Evolutionary conservation across 2,888 invertebrate genomes (phyloP).

Genomic region (Halictus ligatus): DNA sequence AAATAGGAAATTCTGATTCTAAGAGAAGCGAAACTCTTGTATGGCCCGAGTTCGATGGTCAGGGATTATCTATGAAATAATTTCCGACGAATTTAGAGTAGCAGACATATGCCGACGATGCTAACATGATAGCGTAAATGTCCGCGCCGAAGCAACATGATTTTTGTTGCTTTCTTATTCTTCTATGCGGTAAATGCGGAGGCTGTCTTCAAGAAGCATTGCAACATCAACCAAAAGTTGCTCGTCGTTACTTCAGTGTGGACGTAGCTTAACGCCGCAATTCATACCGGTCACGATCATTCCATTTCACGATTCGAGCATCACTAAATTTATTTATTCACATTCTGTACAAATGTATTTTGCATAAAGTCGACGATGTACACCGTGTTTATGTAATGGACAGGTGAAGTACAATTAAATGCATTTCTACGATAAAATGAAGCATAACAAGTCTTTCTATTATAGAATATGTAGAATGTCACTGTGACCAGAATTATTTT

Average conservation of each 20-base stretch:
- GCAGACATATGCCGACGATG: background rate
- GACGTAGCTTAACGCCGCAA: background rate
- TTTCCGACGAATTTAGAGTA: background rate
- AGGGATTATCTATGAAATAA: background rate
- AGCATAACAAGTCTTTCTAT: background rate
- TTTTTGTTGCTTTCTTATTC: too few relatives aligned
- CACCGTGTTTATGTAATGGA: constrained; percentile 56
- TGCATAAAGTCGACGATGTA: constrained; percentile 79
- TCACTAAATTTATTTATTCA: constrained; percentile 78
- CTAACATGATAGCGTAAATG: background rate
- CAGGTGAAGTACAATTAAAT: constrained; percentile 14
- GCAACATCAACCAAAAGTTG: background rate
- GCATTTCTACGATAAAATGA: background rate
- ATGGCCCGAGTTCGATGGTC: background rate
- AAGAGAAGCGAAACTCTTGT: background rate
- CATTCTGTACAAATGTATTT: constrained; percentile 84
- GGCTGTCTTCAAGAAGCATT: too few relatives aligned
- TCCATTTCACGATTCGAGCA: background rate
- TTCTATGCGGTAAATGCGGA: too few relatives aligned
- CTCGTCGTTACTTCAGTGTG: background rate
- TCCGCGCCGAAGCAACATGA: background rate
- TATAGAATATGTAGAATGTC: too few relatives aligned
- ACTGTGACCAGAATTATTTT: too few relatives aligned
- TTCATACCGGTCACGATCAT: background rate
- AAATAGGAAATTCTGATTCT: too few relatives aligned